Percentiles rank a stretch among this genome's conserved stretches.
phyloP scores from a whole-genome alignment of 2,888 invertebrate species.

The Papilio demoleus region DNA sequence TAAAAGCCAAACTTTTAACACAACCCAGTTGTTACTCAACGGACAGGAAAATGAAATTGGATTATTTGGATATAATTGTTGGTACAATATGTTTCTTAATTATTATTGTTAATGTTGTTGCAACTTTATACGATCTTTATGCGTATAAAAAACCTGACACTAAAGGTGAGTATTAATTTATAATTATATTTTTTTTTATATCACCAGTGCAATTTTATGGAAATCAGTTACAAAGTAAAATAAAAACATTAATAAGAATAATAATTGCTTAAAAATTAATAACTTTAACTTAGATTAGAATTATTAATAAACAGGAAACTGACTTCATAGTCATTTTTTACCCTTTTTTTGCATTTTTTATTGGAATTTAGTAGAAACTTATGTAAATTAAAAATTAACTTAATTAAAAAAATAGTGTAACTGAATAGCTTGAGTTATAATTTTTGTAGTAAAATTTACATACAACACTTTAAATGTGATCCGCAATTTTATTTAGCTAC shows the following conservation, averaged over 20 bases:
- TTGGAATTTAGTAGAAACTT: background rate
- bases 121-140: background rate
- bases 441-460: no score
- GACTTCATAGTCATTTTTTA: no score
- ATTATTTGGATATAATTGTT: conserved; percentile 1
- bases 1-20: conserved; percentile 54
- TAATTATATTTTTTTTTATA: no score
- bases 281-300: background rate
- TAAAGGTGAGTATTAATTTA: conserved; percentile 3
- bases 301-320: background rate
- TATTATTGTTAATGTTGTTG: conserved; percentile 1
- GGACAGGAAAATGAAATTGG: background rate
- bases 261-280: background rate
- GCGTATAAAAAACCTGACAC: background rate
- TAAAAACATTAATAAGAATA: no score
- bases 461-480: no score
- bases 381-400: background rate
- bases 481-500: no score
- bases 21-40: background rate
- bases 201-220: no score
- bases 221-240: no score
- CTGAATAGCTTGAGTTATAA: no score
- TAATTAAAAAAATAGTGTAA: no score
- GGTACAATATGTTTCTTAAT: background rate
- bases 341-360: no score